Evolutionary conservation across 2,888 invertebrate genomes (phyloP), one percentile per base, ranked within the genome.

Genomic region (Thera obeliscata): DNA sequence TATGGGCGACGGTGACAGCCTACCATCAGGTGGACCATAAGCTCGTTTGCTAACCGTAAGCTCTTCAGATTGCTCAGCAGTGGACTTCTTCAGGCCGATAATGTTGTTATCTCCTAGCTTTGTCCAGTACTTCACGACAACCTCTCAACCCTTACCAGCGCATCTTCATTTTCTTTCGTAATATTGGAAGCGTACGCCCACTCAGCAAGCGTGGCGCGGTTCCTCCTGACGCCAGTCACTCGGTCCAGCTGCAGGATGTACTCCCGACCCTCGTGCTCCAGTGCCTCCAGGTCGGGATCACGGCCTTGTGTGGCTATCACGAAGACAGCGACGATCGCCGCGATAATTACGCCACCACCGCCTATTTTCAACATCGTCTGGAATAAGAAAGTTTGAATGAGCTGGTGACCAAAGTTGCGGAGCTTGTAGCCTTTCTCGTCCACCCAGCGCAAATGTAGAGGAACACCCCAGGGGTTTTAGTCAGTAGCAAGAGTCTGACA

Each of bases 141-240:
- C 22, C 22, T 22, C 8, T 56, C 11, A n/a, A 48, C n/a, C 76
- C 85, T 55, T 35, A 93, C 93, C 85, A 88, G 84, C 69, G 80
- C 85, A n/a, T 91, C 92, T 12, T 93, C 93, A 76, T 93, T 97
- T 66, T 95, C 95, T 61, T 96, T 95, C 0, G 96, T 97, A 54
- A 97, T 94, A 82, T 97, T 96, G 0, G 97, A 96, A 0, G 95
- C 95, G 81, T 97, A 97, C 0, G 93, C 94, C 97, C 97, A 97
- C 67, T 95, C 94, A 0, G 96, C 96, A 2, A 95, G 74, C 0
- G 94, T 92, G 3, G 94, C 94, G n/a, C 92, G 87, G 79, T 96
- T 95, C 70, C 91, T 93, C 78, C 95, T 94, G 59, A 88, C 77
- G 0, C 95, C 95, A n/a, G 94, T 87, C 67, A 95, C 94, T 60